Percentiles rank a stretch among this genome's conserved stretches.
phyloP scores from a whole-genome alignment of 2,797 vertebrate genomes.

The Eleutherodactylus coqui region DNA sequence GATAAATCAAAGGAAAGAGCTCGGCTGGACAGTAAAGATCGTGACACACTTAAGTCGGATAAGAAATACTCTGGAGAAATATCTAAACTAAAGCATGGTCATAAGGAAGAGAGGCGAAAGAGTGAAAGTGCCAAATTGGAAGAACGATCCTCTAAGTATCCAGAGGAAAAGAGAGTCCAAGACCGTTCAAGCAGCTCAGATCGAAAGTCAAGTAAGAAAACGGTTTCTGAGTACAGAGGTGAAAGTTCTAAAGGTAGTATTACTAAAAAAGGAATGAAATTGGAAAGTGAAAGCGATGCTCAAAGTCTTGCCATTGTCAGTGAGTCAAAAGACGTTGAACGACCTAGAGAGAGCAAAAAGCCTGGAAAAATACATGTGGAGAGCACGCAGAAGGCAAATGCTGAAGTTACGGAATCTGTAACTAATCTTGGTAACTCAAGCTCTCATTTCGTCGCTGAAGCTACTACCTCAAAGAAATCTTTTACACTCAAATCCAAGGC shows the following conservation, averaged over 20 bases:
- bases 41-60: conserved; percentile 74
- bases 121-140: conserved; percentile 80
- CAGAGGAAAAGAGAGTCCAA: conserved; percentile 67
- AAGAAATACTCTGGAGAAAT: conserved; percentile 77
- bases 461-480: conserved; percentile 10
- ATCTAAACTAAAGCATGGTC: conserved; percentile 70
- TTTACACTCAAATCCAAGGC: conserved; percentile 2
- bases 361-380: background rate
- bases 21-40: conserved; percentile 81
- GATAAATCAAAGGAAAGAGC: conserved; percentile 85
- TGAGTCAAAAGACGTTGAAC: conserved; percentile 25
- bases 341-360: conserved; percentile 14
- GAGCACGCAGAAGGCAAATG: background rate
- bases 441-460: conserved; percentile 5
- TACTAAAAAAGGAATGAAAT: conserved; percentile 69
- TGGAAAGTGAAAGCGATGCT: conserved; percentile 44
- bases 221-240: conserved; percentile 77
- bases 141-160: conserved; percentile 73
- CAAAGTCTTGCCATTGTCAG: background rate
- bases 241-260: conserved; percentile 65
- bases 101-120: conserved; percentile 82
- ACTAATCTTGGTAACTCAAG: background rate
- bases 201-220: conserved; percentile 70
- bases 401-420: background rate
- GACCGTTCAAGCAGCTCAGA: conserved; percentile 74